Evolutionary conservation across 1,140 invertebrate genomes (phyloP), one percentile per base, ranked within the genome.

Genomic region (Marisa cornuarietis): DNA sequence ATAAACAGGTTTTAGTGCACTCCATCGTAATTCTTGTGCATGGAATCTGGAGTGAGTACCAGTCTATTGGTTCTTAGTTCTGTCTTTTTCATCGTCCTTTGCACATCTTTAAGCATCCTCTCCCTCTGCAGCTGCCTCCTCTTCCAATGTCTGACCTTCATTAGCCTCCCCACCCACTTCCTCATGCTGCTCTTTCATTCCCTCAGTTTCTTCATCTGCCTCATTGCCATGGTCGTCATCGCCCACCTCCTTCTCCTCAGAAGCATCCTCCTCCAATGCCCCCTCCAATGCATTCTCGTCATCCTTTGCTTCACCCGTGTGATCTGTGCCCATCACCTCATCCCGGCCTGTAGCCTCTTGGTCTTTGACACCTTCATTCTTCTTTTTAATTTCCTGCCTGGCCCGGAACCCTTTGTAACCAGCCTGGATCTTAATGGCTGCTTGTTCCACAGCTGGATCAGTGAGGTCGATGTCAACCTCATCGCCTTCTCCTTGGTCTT

Each of bases 401-500:
- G 85, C 81, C 62, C 84, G 83, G 75, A 83, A 87, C 7, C 87
- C 87, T 81, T 87, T 87, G 76, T 87, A 88, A 18, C 85, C 87
- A 42, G 88, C 87, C 80, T 90, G 88, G 68, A 90, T 90, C 78
- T 87, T 89, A 22, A 85, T 76, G n/a, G 88, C 88, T 22, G 88
- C 88, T 62, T 86, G 79, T 62, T 89, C 86, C 20, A 82, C 82
- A 62, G 85, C 84, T 20, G 87, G 88, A 58, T 87, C 87, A 79
- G 92, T 92, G 13, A 88, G 81, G 80, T 89, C 88, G 81, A 88
- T 86, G 81, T 88, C 87, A 20, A 86, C 81, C 69, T 87, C 86
- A 62, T 87, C 83, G 18, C 81, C 79, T 22, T 86, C 76, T 20
- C 79, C 77, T 22, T 81, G 73, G 26, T 79, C 75, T n/a, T 62